Evolutionary conservation across 2,113 vertebrate species (phyloP).

Genomic region (Cervus canadensis): DNA sequence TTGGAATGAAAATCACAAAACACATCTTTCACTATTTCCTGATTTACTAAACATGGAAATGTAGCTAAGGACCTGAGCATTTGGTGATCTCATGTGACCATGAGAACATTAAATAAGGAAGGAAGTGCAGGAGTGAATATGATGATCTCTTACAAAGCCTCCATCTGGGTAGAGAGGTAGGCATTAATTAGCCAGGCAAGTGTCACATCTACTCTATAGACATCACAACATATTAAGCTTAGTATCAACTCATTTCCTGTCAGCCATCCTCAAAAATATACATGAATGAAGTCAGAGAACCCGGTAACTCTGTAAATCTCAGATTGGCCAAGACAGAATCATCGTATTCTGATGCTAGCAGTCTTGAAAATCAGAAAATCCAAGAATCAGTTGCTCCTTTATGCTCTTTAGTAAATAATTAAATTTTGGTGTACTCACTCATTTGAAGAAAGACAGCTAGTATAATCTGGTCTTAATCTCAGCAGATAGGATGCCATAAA

Average conservation of each 20-base stretch:
- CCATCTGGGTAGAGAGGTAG: neutral
- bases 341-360: neutral
- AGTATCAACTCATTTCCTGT: neutral
- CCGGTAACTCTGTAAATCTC: neutral
- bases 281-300: neutral
- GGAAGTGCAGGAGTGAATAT: slow-evolving; percentile 22
- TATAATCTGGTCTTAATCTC: neutral
- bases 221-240: neutral
- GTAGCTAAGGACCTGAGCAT: slow-evolving; percentile 20
- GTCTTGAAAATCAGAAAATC: neutral
- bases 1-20: slow-evolving; percentile 45
- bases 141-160: neutral
- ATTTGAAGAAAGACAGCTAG: neutral
- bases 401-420: neutral
- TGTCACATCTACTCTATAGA: neutral
- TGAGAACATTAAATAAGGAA: slow-evolving; percentile 42
- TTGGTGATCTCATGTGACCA: slow-evolving; percentile 27
- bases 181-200: slow-evolving; percentile 11
- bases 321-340: neutral
- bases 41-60: slow-evolving; percentile 47
- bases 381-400: neutral
- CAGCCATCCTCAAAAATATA: neutral
- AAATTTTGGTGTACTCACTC: neutral
- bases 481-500: neutral
- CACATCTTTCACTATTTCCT: slow-evolving; percentile 43